Evolutionary conservation across 1,140 invertebrate genomes (phyloP), one percentile per base, ranked within the genome.

Genomic region (Hycleus phaleratus): DNA sequence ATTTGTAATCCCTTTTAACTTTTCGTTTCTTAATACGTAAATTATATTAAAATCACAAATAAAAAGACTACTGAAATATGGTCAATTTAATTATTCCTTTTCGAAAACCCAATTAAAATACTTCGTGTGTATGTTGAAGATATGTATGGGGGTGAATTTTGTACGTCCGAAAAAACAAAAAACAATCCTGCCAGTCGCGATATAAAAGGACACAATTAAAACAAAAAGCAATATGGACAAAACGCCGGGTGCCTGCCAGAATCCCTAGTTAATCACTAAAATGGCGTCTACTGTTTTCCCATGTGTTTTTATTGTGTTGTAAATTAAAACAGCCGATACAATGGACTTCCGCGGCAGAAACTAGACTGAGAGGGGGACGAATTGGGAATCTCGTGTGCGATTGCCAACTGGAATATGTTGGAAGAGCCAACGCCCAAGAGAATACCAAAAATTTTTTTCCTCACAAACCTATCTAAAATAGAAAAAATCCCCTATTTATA

Each of bases 231-330:
- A 72, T 70, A 69, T 64, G 64, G 60, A 66, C 63, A 68, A 63
- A 68, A 69, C 64, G 61, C 64, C 61, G 47, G 46, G 63, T 66
- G 68, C 65, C 67, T 65, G 64, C 63, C 62, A 66, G 67, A 67
- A 72, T 72, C 72, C 71, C 72, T 64, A 72, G 72, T 73, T 73
- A 73, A 73, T 73, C 72, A 73, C 65, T 73, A 68, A 73, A 73
- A 72, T 72, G 72, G 72, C 72, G 71, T 73, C 72, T 70, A 73
- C 72, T 73, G 71, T 73, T 73, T 73, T 73, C 72, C 72, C 72
- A 73, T 73, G 72, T 73, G 72, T 73, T 73, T 73, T 73, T 73
- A 73, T 73, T 73, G 71, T 73, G 70, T 72, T 73, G 70, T 71
- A 73, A 73, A 73, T 73, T 73, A 73, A 73, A 73, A 73, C 70